Evolutionary conservation across 2,797 vertebrate species (phyloP).

Genomic region (Tragelaphus oryx): DNA sequence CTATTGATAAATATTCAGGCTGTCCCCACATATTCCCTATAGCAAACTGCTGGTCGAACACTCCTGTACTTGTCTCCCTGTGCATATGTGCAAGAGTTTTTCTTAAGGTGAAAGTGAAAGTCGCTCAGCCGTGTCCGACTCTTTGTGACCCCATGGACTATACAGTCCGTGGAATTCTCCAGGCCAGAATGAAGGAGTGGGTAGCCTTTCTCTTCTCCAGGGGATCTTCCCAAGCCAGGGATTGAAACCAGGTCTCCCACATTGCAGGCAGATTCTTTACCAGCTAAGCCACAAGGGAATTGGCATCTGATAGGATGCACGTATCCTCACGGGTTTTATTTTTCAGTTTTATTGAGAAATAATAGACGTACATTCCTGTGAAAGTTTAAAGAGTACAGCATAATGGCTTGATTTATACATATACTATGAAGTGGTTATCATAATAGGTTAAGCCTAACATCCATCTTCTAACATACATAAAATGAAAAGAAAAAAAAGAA

Average conservation of each 20-base stretch:
- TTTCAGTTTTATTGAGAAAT: background rate
- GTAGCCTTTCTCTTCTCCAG: background rate
- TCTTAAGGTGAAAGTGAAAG: background rate
- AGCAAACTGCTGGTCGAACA: background rate
- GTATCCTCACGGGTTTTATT: background rate
- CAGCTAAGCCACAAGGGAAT: background rate
- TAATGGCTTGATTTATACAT: background rate
- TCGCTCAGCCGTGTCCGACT: background rate
- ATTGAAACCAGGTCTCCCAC: background rate
- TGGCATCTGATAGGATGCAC: background rate
- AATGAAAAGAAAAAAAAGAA: background rate
- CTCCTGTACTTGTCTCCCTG: background rate
- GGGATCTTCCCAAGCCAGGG: background rate
- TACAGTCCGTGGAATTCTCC: background rate
- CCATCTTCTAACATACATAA: background rate
- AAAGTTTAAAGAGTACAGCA: background rate
- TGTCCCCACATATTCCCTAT: background rate
- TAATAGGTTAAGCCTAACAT: background rate
- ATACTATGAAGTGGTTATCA: background rate
- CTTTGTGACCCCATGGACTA: background rate
- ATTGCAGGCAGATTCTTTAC: background rate
- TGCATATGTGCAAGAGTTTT: background rate
- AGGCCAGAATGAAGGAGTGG: background rate
- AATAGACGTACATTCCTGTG: background rate
- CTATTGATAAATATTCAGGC: background rate